Percentiles rank a stretch among this genome's conserved stretches.
phyloP scores from a whole-genome alignment of 2,113 vertebrate species.

The Gracilinanus agilis region DNA sequence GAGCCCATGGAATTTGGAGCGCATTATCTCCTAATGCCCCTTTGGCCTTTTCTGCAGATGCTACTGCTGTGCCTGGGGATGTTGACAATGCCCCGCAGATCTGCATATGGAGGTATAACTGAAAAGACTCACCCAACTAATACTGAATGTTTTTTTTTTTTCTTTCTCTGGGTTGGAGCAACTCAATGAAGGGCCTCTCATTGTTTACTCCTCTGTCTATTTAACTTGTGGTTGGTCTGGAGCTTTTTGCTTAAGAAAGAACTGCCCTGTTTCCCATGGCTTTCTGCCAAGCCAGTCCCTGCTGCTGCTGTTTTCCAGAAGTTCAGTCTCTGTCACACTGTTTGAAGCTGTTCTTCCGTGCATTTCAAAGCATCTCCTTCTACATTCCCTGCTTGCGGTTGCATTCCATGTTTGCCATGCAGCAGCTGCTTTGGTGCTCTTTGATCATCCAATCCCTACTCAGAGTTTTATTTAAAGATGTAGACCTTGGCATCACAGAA shows the following conservation, averaged over 20 bases:
- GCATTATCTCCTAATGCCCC: background rate
- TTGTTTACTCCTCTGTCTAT: conserved; percentile 12
- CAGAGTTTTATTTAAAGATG: background rate
- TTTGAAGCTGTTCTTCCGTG: conserved; percentile 19
- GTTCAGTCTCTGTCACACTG: conserved; percentile 8
- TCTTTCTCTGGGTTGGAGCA: conserved; percentile 23
- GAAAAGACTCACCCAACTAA: conserved; percentile 17
- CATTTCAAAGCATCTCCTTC: conserved; percentile 2
- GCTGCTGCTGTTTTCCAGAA: conserved; percentile 33
- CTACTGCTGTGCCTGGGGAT: background rate
- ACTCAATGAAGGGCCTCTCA: conserved; percentile 17
- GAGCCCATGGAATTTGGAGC: too few relatives aligned
- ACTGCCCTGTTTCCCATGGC: conserved; percentile 14
- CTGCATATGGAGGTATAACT: conserved; percentile 5
- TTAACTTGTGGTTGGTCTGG: background rate
- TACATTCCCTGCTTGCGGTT: conserved; percentile 14
- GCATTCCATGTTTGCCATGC: background rate
- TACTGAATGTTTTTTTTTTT: background rate
- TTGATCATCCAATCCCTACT: background rate
- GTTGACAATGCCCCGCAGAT: background rate
- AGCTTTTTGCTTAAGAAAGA: conserved; percentile 16
- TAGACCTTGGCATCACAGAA: background rate
- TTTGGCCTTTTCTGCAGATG: background rate
- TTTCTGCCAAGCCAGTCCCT: conserved; percentile 15
- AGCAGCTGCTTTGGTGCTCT: background rate